Conservation (phyloP, 2,113 vertebrate genomes). For the Ranitomeya imitator region DNA sequence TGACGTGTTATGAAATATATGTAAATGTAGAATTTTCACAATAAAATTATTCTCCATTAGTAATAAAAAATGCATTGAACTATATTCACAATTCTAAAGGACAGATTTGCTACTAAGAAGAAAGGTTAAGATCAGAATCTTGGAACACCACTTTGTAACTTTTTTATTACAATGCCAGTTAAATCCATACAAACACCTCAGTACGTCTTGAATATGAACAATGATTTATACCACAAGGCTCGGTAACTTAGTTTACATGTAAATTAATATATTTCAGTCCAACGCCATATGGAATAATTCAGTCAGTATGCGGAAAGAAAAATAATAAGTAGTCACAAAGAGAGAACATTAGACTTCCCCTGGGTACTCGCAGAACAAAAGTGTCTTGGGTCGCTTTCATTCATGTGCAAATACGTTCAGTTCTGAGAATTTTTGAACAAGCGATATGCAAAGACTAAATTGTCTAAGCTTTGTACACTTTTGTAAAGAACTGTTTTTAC, state of each 20-base stretch:
- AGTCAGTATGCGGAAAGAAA: constrained; percentile 9
- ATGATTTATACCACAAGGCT: neutral
- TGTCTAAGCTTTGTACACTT: constrained; percentile 45
- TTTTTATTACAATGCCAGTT: neutral
- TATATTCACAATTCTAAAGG: neutral
- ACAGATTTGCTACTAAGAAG: neutral
- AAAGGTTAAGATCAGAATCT: neutral
- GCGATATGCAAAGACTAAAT: constrained; percentile 25
- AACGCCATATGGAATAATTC: neutral
- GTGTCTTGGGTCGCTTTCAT: constrained; percentile 27
- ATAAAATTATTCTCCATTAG: neutral
- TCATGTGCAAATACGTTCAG: constrained; percentile 40
- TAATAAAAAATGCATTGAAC: neutral
- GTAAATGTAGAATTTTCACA: neutral
- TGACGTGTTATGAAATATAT: neutral
- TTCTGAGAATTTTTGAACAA: constrained; percentile 14
- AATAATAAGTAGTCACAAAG: constrained; percentile 30
- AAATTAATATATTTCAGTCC: constrained; percentile 5
- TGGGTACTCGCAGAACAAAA: constrained; percentile 10
- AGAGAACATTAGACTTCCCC: constrained; percentile 21
- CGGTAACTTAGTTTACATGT: neutral
- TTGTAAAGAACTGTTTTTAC: constrained; percentile 33
- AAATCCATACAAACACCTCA: neutral
- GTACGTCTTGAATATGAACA: neutral
- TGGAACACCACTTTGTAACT: neutral